Conservation (phyloP, 2,113 vertebrate species). For the Corythornis vintsioides region DNA sequence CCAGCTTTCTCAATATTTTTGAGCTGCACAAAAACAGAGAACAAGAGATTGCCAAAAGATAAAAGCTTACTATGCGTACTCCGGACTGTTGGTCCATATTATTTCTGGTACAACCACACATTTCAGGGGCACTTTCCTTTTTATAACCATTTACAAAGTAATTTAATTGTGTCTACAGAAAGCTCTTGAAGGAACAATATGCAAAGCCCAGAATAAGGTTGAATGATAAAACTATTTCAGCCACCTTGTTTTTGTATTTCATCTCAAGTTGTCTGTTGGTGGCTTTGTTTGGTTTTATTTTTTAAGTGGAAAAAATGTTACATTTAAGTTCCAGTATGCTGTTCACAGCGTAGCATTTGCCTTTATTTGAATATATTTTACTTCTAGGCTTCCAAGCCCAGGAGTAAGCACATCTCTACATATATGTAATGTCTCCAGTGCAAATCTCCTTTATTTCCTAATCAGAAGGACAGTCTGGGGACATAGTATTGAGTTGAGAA, state of each 20-base stretch:
- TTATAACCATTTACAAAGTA: background rate
- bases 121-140: background rate
- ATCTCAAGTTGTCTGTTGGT: background rate
- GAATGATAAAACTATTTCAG: background rate
- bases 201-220: background rate
- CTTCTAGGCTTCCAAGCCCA: background rate
- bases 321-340: background rate
- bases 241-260: background rate
- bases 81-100: background rate
- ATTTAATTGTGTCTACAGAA: background rate
- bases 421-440: background rate
- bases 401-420: background rate
- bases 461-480: background rate
- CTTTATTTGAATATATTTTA: background rate
- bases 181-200: background rate
- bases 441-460: background rate
- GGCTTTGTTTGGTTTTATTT: background rate
- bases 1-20: background rate
- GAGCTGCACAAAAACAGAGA: background rate
- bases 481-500: accelerated
- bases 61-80: background rate
- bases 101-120: background rate
- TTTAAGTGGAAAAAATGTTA: background rate
- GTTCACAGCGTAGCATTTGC: background rate
- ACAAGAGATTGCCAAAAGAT: background rate